Base-by-base conservation (phyloP, 2,113 vertebrate species). In the Eurystomus gularis region DNA sequence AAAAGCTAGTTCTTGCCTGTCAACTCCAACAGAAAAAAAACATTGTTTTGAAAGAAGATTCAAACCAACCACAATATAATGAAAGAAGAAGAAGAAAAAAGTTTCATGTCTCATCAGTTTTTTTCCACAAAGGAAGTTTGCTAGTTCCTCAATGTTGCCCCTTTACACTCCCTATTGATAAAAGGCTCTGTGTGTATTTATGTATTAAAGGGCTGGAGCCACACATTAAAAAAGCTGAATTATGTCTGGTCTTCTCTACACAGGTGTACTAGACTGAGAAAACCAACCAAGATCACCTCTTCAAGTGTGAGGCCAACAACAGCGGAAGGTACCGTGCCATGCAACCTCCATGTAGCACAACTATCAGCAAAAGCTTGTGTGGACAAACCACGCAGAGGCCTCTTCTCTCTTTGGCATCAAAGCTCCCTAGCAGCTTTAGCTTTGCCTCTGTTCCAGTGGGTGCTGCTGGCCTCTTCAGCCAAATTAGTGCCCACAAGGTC, bases 1-100 rank as follows among this genome's bases (percentile, higher is more conserved):
- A 88, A 92, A 92, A 93, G 61, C 88, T 79, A 92, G 80, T 79
- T 69, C 81, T 82, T 94, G 79, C 83, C 69, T 90, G 61, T 96
- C 94, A 86, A 42, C 37, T 93, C 77, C 44, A 70, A 92, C 48
- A 92, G 72, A 78, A 86, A 1, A 86, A 1, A 1, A 86, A 88
- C 35, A 20, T 81, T 66, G 80, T 48, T 90, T 91, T 92, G 35
- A 93, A 95, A 96, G 68, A 88, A 78, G 72, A 64, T 81, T 94
- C 80, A 90, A 88, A 82, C 14, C 64, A 90, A 83, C 71, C 71
- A 94, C 64, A 90, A 64, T 23, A 55, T 23, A 88, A 66, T 48
- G 66, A 78, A 79, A 89, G 29, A 35, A 79, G 16, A 25, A 85
- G 46, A 35, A 8, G 72, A 78, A 42, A 33, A 11, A 72, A 10